These are phyloP conservation scores for Rotaria macrura DNA, from an alignment of 2,888 invertebrate species.

Conservation along the genomic window DNA sequence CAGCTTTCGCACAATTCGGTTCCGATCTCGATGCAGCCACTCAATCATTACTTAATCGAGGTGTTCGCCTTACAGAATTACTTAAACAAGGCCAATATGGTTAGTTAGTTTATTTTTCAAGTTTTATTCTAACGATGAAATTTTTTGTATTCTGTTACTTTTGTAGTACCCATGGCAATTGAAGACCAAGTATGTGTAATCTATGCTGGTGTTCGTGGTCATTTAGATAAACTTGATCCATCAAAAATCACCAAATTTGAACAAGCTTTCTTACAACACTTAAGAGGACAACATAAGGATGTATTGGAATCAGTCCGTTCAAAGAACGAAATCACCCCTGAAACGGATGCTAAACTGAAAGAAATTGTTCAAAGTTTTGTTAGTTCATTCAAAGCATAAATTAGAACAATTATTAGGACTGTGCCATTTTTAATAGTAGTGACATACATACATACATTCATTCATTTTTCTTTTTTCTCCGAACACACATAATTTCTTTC, in stretches of 20 bases:
- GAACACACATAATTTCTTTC: background rate
- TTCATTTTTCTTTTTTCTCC: background rate
- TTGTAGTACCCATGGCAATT: constrained; percentile 87
- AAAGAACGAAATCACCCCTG: constrained; percentile 81
- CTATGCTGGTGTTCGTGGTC: constrained; percentile 95
- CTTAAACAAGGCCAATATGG: constrained; percentile 76
- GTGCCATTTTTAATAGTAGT: background rate
- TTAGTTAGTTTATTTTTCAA: too few species aligned
- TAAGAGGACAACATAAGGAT: constrained; percentile 71
- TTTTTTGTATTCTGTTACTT: background rate
- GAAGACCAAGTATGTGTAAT: constrained; percentile 97
- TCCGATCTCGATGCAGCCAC: constrained; percentile 97
- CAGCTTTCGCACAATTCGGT: constrained; percentile 98
- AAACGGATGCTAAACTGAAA: constrained; percentile 80
- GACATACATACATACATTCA: too few species aligned
- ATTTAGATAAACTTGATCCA: constrained; percentile 95
- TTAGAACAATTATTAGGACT: background rate
- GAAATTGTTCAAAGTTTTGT: constrained; percentile 81
- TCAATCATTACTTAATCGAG: constrained; percentile 90
- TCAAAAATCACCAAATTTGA: constrained; percentile 92
- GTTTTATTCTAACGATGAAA: too few species aligned
- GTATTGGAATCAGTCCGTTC: constrained; percentile 76
- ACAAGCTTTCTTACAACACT: constrained; percentile 84
- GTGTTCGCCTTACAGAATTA: constrained; percentile 91
- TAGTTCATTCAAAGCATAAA: constrained; percentile 59